A percentile compares a stretch with the other conserved stretches of the same genome.
Conservation (phyloP, 2,113 vertebrate genomes). For the Corapipo altera region DNA sequence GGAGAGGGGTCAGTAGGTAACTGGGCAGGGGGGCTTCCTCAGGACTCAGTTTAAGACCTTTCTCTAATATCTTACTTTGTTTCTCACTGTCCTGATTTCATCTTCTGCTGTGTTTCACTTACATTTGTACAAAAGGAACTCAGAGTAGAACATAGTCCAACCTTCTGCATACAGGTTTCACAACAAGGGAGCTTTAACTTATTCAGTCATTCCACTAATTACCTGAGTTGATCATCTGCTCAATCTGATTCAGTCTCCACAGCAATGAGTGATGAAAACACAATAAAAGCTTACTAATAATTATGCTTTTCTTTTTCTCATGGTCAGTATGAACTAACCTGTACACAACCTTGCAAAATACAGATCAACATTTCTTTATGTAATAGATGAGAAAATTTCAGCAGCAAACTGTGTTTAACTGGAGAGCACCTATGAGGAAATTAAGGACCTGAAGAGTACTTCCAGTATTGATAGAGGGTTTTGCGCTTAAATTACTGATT, state of each 20-base stretch:
- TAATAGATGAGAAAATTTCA: background rate
- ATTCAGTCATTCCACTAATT: slow-evolving; percentile 16
- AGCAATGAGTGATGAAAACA: slow-evolving; percentile 6
- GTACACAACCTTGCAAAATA: background rate
- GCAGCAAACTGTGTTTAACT: background rate
- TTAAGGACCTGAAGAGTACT: background rate
- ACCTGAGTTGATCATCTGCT: background rate
- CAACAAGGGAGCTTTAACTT: background rate
- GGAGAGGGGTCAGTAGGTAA: background rate
- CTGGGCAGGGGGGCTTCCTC: background rate
- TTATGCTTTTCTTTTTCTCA: background rate
- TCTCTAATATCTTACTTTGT: background rate
- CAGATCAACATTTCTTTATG: background rate
- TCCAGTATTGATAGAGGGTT: accelerated
- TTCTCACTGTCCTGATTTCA: background rate
- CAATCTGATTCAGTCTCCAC: slow-evolving; percentile 4
- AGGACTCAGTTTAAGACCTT: background rate
- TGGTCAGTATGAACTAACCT: background rate
- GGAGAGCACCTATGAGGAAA: background rate
- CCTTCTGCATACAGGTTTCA: background rate
- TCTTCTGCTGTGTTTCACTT: background rate
- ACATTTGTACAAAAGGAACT: background rate
- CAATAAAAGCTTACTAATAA: background rate
- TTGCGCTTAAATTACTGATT: background rate
- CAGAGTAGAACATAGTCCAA: background rate